Percentiles rank a stretch among this genome's conserved stretches.
These are phyloP conservation scores for Whitmania pigra DNA, from an alignment of 1,140 invertebrate species.

Conservation along the genomic window DNA sequence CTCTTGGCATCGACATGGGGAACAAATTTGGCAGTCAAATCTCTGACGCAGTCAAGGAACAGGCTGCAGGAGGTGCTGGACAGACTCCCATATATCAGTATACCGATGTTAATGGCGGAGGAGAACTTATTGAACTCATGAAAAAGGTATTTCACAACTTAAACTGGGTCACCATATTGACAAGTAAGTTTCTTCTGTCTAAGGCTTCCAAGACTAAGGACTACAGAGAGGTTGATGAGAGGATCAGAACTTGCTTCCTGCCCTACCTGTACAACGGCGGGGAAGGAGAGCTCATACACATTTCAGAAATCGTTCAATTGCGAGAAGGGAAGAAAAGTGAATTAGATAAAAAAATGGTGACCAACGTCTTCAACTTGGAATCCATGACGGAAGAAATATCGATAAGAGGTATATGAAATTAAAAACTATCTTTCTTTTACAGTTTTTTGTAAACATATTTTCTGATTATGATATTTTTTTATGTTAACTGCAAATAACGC, in stretches of 20 bases:
- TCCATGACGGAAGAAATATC: background rate
- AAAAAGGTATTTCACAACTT: conserved; percentile 76
- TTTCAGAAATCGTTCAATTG: conserved; percentile 69
- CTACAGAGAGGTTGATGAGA: conserved; percentile 30
- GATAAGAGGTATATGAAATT: background rate
- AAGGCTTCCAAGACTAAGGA: conserved; percentile 31
- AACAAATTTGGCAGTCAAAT: conserved; percentile 26
- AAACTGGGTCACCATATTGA: conserved; percentile 54
- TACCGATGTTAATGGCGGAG: conserved; percentile 52
- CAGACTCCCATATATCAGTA: conserved; percentile 17
- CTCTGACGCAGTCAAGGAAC: conserved; percentile 34
- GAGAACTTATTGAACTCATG: conserved; percentile 79
- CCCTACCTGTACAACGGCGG: conserved; percentile 87
- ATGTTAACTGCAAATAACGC: too few relatives aligned
- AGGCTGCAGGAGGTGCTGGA: conserved; percentile 28
- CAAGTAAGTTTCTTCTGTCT: conserved; percentile 59
- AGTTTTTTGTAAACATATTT: too few relatives aligned
- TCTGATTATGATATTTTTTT: too few relatives aligned
- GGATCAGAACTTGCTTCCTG: conserved; percentile 65
- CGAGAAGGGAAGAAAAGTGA: conserved; percentile 52
- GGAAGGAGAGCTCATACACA: conserved; percentile 70
- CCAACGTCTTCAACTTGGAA: conserved; percentile 6
- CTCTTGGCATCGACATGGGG: conserved; percentile 12
- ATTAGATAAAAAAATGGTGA: background rate
- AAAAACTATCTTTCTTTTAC: too few relatives aligned